Evolutionary conservation across 2,113 vertebrate genomes (phyloP).

Genomic region (Oenanthe oenanthe): DNA sequence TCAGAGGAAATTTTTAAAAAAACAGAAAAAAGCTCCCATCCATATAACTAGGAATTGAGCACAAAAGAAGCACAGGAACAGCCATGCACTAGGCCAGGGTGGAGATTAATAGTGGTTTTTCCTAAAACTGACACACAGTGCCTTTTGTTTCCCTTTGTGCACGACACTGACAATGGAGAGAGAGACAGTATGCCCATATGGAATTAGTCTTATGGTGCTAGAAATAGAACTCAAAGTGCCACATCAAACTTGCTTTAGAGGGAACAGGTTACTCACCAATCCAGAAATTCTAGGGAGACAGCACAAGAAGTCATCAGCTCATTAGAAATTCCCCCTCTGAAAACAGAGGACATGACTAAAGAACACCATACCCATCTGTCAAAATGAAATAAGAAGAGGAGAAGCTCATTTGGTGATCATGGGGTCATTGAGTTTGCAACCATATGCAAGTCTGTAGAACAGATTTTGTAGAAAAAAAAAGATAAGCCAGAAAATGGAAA

Average conservation of each 20-base stretch:
- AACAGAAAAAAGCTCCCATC: neutral
- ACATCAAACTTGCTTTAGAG: neutral
- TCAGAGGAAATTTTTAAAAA: slow-evolving; percentile 27
- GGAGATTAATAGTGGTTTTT: neutral
- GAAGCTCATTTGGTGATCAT: neutral
- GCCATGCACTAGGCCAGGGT: neutral
- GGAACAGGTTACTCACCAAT: neutral
- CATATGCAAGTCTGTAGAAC: neutral
- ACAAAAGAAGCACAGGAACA: neutral
- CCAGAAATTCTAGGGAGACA: neutral
- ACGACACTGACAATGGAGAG: neutral
- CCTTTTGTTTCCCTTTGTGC: neutral
- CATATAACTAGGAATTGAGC: neutral
- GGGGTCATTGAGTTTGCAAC: neutral
- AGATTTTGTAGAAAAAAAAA: neutral
- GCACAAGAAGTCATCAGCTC: neutral
- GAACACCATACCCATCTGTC: neutral
- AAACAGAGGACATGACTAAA: neutral
- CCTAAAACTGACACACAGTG: rapidly evolving
- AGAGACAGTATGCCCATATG: neutral
- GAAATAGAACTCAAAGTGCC: neutral
- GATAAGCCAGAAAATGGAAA: slow-evolving; percentile 44
- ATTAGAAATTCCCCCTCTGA: neutral
- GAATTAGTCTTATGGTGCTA: neutral
- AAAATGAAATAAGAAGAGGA: neutral